Evolutionary conservation across 2,888 invertebrate genomes (phyloP).

Genomic region (Dryomyza anilis): DNA sequence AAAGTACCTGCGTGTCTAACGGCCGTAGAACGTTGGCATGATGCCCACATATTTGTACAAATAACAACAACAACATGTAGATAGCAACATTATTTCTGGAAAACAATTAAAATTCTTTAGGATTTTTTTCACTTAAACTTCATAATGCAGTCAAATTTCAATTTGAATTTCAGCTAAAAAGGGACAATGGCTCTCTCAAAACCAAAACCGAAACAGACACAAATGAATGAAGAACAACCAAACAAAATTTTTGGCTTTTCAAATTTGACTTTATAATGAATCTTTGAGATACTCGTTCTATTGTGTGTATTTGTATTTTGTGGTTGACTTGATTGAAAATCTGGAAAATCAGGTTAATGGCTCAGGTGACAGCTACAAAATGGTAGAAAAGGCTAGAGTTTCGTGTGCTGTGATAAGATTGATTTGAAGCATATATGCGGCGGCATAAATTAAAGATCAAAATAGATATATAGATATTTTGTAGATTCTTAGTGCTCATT

Average conservation of each 20-base stretch:
- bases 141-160: constrained; percentile 36
- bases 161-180: constrained; percentile 39
- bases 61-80: constrained; percentile 37
- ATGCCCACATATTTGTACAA: constrained; percentile 33
- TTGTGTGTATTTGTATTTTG: constrained; percentile 3
- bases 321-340: constrained; percentile 53
- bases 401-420: constrained; percentile 47
- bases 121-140: constrained; percentile 26
- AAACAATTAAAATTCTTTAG: constrained; percentile 48
- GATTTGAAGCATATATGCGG: constrained; percentile 43
- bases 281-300: background rate
- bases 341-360: constrained; percentile 56
- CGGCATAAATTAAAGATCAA: constrained; percentile 16
- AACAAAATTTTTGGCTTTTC: too few relatives aligned
- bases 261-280: constrained; percentile 55
- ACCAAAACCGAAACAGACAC: constrained; percentile 21
- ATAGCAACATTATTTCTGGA: constrained; percentile 46
- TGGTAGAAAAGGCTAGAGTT: constrained; percentile 15
- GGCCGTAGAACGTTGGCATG: background rate
- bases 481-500: background rate
- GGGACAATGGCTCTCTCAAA: constrained; percentile 55
- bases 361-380: constrained; percentile 51
- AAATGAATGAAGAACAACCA: constrained; percentile 2
- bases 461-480: background rate
- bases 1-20: background rate